phyloP scores from a whole-genome alignment of 2,797 vertebrate genomes.

The Rhinatrema bivittatum region DNA sequence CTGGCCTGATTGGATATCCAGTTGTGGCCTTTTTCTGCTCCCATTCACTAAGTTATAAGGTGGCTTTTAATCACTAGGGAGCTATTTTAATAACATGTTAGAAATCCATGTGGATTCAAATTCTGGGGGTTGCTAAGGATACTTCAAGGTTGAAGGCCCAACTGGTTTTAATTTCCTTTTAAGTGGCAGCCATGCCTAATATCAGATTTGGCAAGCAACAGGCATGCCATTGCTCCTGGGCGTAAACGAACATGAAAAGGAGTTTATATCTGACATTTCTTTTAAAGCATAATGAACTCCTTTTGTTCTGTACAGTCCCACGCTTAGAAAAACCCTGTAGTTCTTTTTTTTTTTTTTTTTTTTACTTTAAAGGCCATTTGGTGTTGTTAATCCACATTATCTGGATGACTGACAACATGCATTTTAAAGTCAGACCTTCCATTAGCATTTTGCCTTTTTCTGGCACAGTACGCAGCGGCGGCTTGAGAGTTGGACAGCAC shows the following conservation, averaged over 20 bases:
- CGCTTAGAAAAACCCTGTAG: constrained; percentile 1
- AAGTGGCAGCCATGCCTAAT: constrained; percentile 18
- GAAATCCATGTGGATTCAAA: no score
- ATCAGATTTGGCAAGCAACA: constrained; percentile 17
- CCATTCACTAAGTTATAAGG: no score
- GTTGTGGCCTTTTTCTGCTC: no score
- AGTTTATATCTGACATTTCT: constrained; percentile 19
- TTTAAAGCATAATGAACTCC: constrained; percentile 24
- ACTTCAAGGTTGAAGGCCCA: constrained; percentile 13
- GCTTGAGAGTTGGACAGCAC: no score
- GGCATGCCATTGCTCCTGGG: constrained; percentile 1
- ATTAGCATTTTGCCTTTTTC: not conserved
- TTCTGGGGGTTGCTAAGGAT: no score
- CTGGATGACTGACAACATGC: constrained; percentile 11
- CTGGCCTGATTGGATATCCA: no score
- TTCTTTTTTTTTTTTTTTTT: no score
- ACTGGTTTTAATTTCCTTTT: constrained; percentile 21
- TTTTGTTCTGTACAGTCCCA: constrained; percentile 12
- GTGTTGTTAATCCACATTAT: constrained; percentile 1
- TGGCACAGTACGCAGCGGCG: constrained; percentile 5
- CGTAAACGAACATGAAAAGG: constrained; percentile 19
- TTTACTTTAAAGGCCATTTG: constrained; percentile 1
- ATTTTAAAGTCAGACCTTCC: not conserved
- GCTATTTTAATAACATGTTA: no score
- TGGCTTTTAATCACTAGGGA: no score